These are phyloP conservation scores for Drosophila subquinaria DNA, from an alignment of 2,888 invertebrate species.

Conservation along the genomic window DNA sequence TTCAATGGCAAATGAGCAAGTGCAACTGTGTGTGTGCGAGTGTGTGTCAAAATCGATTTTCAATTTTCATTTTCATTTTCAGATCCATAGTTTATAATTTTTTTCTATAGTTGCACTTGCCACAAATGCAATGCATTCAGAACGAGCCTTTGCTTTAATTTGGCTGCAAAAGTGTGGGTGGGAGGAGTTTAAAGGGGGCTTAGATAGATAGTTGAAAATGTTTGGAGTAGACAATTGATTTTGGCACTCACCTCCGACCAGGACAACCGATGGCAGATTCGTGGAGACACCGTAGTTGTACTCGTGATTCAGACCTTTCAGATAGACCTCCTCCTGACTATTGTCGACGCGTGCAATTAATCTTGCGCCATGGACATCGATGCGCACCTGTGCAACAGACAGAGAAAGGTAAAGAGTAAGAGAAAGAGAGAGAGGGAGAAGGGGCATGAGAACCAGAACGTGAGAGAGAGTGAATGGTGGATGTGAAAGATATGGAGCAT, in stretches of 20 bases:
- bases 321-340: conserved; percentile 91
- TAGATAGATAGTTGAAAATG: background rate
- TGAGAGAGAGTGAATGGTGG: conserved; percentile 9
- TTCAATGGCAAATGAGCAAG: conserved; percentile 72
- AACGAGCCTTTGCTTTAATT: conserved; percentile 52
- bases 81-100: conserved; percentile 38
- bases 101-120: conserved; percentile 35
- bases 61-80: conserved; percentile 71
- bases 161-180: background rate
- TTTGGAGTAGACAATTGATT: conserved; percentile 66
- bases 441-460: background rate
- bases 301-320: conserved; percentile 93
- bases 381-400: conserved; percentile 87
- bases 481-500: conserved; percentile 62
- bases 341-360: conserved; percentile 95
- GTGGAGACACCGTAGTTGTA: conserved; percentile 95
- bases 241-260: conserved; percentile 91
- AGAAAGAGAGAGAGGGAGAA: conserved; percentile 1
- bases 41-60: conserved; percentile 66
- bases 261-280: conserved; percentile 94
- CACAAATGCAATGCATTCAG: conserved; percentile 39
- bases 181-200: no score
- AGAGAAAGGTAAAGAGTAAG: conserved; percentile 7
- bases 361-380: conserved; percentile 94
- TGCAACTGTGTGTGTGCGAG: conserved; percentile 18